These are phyloP conservation scores for Amphiura filiformis DNA, from an alignment of 35 echinoderm and acorn worm species.

Conservation along the genomic window DNA sequence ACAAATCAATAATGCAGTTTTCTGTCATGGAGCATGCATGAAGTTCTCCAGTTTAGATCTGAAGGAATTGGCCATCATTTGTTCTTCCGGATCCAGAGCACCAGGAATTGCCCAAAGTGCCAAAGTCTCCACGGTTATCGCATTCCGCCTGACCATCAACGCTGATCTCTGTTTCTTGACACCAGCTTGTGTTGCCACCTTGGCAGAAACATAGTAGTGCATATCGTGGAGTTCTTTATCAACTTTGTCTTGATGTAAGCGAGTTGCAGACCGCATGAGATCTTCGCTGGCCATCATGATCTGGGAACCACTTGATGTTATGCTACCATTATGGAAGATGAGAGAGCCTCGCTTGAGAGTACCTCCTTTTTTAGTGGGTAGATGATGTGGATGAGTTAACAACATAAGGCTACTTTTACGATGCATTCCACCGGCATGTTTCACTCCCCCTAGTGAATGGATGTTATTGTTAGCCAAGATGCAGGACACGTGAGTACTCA, in stretches of 20 bases:
- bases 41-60: constrained; percentile 75
- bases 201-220: constrained; percentile 62
- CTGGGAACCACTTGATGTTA: constrained; percentile 65
- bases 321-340: constrained; percentile 48
- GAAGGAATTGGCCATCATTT: constrained; percentile 62
- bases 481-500: background rate
- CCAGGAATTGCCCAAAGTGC: constrained; percentile 39
- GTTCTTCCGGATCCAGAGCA: constrained; percentile 64
- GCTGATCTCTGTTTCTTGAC: constrained; percentile 43
- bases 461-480: background rate
- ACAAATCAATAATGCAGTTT: no score
- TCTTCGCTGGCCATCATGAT: constrained; percentile 84
- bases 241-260: constrained; percentile 50
- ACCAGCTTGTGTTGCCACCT: constrained; percentile 51
- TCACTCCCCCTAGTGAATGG: background rate
- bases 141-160: constrained; percentile 73
- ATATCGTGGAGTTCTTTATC: constrained; percentile 69
- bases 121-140: constrained; percentile 69
- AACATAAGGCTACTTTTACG: constrained; percentile 23
- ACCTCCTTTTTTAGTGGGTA: constrained; percentile 24
- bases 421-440: background rate
- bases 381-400: constrained; percentile 26
- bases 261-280: constrained; percentile 58
- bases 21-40: no score
- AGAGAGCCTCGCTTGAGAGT: constrained; percentile 75